Evolutionary conservation across 92 coral and sea anemone genomes (phyloP).

Genomic region (Porites divaricata): DNA sequence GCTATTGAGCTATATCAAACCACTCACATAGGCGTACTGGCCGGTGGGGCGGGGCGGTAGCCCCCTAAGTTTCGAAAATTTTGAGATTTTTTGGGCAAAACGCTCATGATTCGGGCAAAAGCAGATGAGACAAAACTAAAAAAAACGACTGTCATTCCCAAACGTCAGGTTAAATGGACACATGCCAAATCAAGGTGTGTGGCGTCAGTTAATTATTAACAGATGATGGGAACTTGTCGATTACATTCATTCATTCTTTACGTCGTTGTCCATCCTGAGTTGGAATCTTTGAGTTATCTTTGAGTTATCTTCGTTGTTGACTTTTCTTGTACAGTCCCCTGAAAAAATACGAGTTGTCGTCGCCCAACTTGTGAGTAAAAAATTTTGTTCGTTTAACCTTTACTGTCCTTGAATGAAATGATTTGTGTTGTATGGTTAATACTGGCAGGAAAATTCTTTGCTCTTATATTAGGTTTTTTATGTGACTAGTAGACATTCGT

Average conservation of each 20-base stretch:
- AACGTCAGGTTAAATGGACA: background rate
- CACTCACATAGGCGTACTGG: no score
- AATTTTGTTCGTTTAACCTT: background rate
- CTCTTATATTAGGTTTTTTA: background rate
- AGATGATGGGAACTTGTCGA: no score
- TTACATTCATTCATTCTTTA: background rate
- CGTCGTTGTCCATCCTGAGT: background rate
- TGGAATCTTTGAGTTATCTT: background rate
- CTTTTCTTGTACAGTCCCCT: background rate
- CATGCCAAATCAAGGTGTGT: background rate
- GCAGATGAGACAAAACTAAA: background rate
- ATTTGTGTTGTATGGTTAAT: constrained; percentile 5
- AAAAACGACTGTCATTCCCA: background rate
- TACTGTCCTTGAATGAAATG: background rate
- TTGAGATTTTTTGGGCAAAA: no score
- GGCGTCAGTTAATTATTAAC: background rate
- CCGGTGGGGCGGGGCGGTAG: no score
- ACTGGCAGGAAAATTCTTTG: constrained; percentile 3
- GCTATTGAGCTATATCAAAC: no score
- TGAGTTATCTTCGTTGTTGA: no score
- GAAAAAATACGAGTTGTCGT: constrained; percentile 2
- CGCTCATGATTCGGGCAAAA: no score
- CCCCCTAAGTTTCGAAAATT: no score
- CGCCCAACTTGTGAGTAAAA: background rate
- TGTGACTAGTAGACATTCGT: background rate